Evolutionary conservation across 2,888 invertebrate genomes (phyloP), one percentile per base, ranked within the genome.

Genomic region (Volucella zonaria): DNA sequence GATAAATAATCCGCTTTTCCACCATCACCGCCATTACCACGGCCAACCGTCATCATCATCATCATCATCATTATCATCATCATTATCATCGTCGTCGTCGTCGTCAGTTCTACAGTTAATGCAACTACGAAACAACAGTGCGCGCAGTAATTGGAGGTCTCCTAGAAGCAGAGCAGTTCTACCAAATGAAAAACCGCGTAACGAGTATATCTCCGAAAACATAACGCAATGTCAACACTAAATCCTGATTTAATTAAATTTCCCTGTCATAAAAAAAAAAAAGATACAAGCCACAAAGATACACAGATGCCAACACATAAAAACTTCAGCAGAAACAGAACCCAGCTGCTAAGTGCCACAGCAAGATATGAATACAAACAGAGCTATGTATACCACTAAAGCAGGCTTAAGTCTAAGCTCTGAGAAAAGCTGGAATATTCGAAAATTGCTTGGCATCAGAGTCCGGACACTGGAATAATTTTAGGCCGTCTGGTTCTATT

Each of bases 211-310:
- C 68, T 74, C 62, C 43, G 49, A 76, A 59, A 75, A 76, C 70
- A 70, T 61, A 83, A 74, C 74, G 38, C 52, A 75, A 80, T 80
- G 75, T 80, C 80, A 80, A 76, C 83, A 83, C 80, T 80, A 80
- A 80, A 85, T 80, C 75, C 83, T 80, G 83, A 71, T 85, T 85
- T 85, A 85, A 85, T 85, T 85, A 85, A 85, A 85, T 67, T 85
- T 61, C 54, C 59, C 52, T 31, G 31, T 6, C 31, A 31, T 31
- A 31, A 31, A 31, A 31, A 68, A 70, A 12, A 75, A 64, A 82
- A 58, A 82, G 71, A 64, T 70, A 58, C 51, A 38, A 52, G n/a
- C 47, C 18, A 52, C 38, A 31, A 45, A 68, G 49, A 68, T 42
- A 49, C 43, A 47, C 58, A 51, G 23, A 31, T 31, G 6, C 6